These are phyloP conservation scores for Tenthredo mesomela DNA, from an alignment of 2,888 invertebrate species.

Conservation along the genomic window DNA sequence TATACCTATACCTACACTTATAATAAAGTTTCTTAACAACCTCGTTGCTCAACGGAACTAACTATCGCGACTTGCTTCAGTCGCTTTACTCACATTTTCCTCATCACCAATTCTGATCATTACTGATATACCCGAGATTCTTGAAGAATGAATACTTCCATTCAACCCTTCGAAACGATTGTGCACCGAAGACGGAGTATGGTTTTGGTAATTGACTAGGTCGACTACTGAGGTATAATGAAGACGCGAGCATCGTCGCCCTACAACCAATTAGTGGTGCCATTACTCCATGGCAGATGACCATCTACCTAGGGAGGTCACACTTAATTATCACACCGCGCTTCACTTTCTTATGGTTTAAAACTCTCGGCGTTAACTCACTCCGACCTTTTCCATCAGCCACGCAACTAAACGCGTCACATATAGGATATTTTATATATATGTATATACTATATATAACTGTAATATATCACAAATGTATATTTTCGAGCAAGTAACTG, in stretches of 20 bases:
- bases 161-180: not conserved
- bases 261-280: constrained; percentile 57
- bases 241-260: constrained; percentile 56
- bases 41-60: constrained; percentile 27
- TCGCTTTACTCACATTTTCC: not conserved
- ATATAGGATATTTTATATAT: not conserved
- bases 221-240: constrained; percentile 53
- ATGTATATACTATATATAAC: not conserved
- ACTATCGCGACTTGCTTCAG: constrained; percentile 2
- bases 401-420: not conserved
- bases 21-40: constrained; percentile 56
- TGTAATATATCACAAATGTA: constrained; percentile 41
- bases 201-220: constrained; percentile 19
- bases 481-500: constrained; percentile 33
- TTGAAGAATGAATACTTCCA: not conserved
- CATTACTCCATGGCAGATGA: constrained; percentile 54
- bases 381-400: constrained; percentile 12
- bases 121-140: not conserved
- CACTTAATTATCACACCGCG: constrained; percentile 52
- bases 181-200: not conserved
- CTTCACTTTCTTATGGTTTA: constrained; percentile 23
- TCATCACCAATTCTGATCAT: not conserved
- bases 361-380: constrained; percentile 32
- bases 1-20: constrained; percentile 56
- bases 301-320: constrained; percentile 51